Evolutionary conservation across 2,888 invertebrate genomes (phyloP), one percentile per base, ranked within the genome.

Genomic region (Dryocosmus kuriphilus): DNA sequence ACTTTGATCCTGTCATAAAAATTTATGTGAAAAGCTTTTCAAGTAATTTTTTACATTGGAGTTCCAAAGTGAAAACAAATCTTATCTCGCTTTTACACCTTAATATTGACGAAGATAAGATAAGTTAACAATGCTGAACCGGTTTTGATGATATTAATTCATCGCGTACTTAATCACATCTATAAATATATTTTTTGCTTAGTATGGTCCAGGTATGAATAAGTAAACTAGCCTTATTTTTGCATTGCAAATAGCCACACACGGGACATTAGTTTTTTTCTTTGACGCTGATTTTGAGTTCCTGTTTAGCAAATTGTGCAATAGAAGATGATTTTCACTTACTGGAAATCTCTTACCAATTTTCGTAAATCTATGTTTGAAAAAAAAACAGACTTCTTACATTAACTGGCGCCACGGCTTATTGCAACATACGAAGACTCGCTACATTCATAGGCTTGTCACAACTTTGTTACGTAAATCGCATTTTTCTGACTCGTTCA

Each of bases 91-190:
- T 7, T 38, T 71, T 22, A 41, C 71, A 81, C 86, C 84, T 88
- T 87, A 84, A 80, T 82, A 86, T 87, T 82, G 77, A 61, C 74
- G 74, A 63, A 83, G 89, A 88, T 88, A 85, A 88, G 88, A 88
- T 88, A 86, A 67, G 81, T 75, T 67, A n/a, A 51, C 35, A 71
- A 51, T 71, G 46, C 71, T 71, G 19, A 16, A 24, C 11, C 16
- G 24, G 4, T 51, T 30, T 61, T 57, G 71, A 57, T 78, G 38
- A 75, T 78, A 83, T 84, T 81, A 80, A 85, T 84, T 80, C 73
- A 46, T 71, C 16, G 11, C 8, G 5, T 65, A 14, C 22, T 41
- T 41, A 35, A 51, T 51, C 38, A 22, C 22, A 38, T 35, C 1
- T 35, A 19, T 41, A n/a, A n/a, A n/a, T 51, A 51, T 22, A 46